phyloP scores from a whole-genome alignment of 2,113 vertebrate genomes.

The Poicephalus meyeri region DNA sequence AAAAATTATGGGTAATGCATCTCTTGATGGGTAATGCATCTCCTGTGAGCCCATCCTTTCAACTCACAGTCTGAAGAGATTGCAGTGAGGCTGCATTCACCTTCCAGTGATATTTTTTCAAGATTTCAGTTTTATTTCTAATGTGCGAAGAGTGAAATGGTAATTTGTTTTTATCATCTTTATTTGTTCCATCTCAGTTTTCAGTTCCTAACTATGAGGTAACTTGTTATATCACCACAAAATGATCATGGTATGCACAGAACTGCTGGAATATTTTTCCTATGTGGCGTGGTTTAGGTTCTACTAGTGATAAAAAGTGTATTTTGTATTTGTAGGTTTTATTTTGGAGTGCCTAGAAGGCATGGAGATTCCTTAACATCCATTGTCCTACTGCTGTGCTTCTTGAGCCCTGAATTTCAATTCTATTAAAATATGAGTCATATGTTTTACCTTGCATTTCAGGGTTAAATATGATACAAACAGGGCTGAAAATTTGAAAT shows the following conservation, averaged over 20 bases:
- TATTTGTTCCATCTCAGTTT: not conserved
- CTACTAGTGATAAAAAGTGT: not conserved
- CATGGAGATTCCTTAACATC: not conserved
- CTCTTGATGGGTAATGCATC: not conserved
- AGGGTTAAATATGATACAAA: not conserved
- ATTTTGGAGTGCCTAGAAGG: not conserved
- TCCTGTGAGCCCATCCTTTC: not conserved
- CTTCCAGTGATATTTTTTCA: not conserved
- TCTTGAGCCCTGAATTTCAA: not conserved
- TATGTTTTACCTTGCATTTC: not conserved
- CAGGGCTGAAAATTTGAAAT: not conserved
- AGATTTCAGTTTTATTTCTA: not conserved
- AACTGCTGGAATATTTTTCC: not conserved
- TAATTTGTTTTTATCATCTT: not conserved
- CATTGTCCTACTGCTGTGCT: accelerated
- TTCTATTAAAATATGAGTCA: not conserved
- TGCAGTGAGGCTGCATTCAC: not conserved
- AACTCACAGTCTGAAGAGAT: not conserved
- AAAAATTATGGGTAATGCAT: not conserved
- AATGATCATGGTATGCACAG: not conserved
- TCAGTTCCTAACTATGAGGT: not conserved
- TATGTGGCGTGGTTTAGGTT: not conserved
- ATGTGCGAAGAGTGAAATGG: not conserved
- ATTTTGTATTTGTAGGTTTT: not conserved
- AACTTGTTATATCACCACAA: not conserved